phyloP scores from a whole-genome alignment of 2,888 invertebrate genomes.

The Arge pagana region DNA sequence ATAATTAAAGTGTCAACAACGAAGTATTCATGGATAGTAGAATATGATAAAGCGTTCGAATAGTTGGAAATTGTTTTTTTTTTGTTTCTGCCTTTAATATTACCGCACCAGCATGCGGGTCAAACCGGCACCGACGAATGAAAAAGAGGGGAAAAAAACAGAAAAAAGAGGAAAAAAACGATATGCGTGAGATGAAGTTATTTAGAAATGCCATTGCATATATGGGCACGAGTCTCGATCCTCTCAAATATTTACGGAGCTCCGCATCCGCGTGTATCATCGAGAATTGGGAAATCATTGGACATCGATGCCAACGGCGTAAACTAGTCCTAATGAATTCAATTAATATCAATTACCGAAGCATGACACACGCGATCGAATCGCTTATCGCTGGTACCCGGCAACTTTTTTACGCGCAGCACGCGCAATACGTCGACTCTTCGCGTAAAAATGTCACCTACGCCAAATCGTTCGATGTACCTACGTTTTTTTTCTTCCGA shows the following conservation, averaged over 20 bases:
- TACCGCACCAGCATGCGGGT: no score
- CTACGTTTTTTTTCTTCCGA: no score
- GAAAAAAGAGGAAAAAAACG: background rate
- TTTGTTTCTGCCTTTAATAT: no score
- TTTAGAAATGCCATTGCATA: slow-evolving; percentile 12
- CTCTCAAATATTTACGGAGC: slow-evolving; percentile 8
- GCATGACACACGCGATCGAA: slow-evolving; percentile 7
- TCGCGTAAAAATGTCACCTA: no score
- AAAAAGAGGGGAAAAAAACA: background rate
- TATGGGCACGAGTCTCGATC: slow-evolving; percentile 14
- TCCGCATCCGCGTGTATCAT: slow-evolving; percentile 8
- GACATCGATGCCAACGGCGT: slow-evolving; percentile 11
- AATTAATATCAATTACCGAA: slow-evolving; percentile 9
- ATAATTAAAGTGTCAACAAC: no score
- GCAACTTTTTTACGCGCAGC: no score
- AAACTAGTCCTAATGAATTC: slow-evolving; percentile 1
- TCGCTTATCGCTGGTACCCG: background rate
- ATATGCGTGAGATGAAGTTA: slow-evolving; percentile 4
- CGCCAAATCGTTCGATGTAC: no score
- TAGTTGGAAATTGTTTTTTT: no score
- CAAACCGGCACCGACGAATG: no score
- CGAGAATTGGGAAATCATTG: slow-evolving; percentile 13
- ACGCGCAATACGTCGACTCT: no score
- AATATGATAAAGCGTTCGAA: no score
- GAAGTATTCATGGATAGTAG: no score